Base-by-base conservation (phyloP, 1,140 invertebrate genomes). In the Apis mellifera region DNA sequence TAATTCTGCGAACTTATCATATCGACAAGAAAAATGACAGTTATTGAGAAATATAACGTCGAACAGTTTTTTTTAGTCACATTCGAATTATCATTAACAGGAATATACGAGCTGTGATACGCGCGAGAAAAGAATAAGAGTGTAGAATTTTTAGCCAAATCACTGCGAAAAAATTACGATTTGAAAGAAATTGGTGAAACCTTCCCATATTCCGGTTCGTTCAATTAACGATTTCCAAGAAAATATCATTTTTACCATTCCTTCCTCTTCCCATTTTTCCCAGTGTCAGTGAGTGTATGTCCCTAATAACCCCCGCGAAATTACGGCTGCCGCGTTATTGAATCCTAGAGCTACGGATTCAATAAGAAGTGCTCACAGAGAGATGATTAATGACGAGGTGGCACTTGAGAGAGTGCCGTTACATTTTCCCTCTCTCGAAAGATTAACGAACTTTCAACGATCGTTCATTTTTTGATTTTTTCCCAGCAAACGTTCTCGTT, bases 401-500 rank as follows among this genome's bases (percentile, higher is more conserved):
- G 69, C 60, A 72, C 75, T 81, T 57, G 80, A 76, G 32, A 57
- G 69, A 54, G 52, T 57, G 9, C 15, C 57, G 64, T 75, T 83
- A 74, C 64, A 65, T 87, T 83, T 84, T 86, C 85, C 4, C 64
- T n/a, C 76, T 23, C 80, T 77, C 48, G 78, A 84, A 84, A 87
- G 86, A 88, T 88, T 88, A 88, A 88, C 86, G 86, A 84, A 87
- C 83, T 78, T 85, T 82, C 82, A 73, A 82, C 82, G 82, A 75
- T 87, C 82, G 82, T 72, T 85, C 86, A 88, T 87, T 88, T 88
- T 87, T 88, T 84, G 52, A 87, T 83, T 87, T 88, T 87, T 75
- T 19, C 78, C 19, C 17, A 2, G 78, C n/a, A 32, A 52, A 66
- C 42, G 60, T 66, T n/a, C 71, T 48, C 42, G 60, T n/a, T 57